These are phyloP conservation scores for Orientallactaga sibirica DNA, from an alignment of 2,797 vertebrate genomes.

Conservation along the genomic window DNA sequence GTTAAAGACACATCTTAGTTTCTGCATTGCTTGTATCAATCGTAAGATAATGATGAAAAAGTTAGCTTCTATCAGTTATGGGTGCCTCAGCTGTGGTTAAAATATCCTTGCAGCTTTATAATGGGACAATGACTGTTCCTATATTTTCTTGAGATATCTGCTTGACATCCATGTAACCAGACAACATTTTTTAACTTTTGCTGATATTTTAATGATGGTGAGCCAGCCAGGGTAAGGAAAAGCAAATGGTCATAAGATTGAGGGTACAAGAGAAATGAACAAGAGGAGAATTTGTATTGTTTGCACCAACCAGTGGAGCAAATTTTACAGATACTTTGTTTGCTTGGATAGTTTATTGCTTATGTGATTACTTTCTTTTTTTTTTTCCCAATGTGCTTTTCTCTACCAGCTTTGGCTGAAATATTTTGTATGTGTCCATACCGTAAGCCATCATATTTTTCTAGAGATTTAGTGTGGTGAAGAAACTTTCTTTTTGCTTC, in stretches of 20 bases:
- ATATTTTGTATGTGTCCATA: conserved; percentile 75
- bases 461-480: conserved; percentile 64
- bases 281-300: conserved; percentile 52
- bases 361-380: conserved; percentile 79
- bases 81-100: neutral
- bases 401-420: conserved; percentile 72
- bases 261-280: conserved; percentile 44
- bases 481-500: conserved; percentile 71
- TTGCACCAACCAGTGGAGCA: conserved; percentile 72
- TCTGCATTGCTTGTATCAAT: neutral
- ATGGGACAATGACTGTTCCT: neutral
- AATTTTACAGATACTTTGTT: conserved; percentile 86
- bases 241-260: conserved; percentile 32
- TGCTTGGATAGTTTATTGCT: conserved; percentile 86
- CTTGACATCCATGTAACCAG: neutral
- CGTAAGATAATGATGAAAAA: conserved; percentile 53
- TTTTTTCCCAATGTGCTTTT: conserved; percentile 43
- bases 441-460: conserved; percentile 80
- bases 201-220: conserved; percentile 49
- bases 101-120: conserved; percentile 44
- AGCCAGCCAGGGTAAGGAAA: conserved; percentile 26
- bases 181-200: conserved; percentile 25
- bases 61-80: conserved; percentile 33
- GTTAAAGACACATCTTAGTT: conserved; percentile 33
- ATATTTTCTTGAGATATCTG: neutral